Conservation (phyloP, 2,888 invertebrate genomes). For the Chydorus sphaericus region DNA sequence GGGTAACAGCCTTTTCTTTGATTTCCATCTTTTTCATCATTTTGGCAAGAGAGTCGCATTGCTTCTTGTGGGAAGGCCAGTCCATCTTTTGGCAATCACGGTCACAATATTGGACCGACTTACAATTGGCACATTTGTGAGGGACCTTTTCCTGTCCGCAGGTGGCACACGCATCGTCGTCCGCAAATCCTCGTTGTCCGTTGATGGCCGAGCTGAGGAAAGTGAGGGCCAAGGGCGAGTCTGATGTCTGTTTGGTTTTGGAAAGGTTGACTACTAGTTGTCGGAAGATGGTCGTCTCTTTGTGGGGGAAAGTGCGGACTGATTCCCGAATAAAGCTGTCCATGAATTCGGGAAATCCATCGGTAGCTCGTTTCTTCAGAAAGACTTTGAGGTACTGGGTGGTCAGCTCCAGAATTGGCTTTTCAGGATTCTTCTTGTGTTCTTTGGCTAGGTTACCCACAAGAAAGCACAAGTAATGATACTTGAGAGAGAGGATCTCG, state of each 20-base stretch:
- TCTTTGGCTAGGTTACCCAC: conserved; percentile 50
- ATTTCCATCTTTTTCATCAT: conserved; percentile 17
- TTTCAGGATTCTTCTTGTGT: conserved; percentile 5
- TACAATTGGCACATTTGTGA: conserved; percentile 91
- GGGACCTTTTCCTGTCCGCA: conserved; percentile 78
- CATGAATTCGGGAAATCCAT: conserved; percentile 39
- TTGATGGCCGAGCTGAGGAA: conserved; percentile 64
- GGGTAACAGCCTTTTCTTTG: too few species aligned
- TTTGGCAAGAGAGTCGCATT: conserved; percentile 47
- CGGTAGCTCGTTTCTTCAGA: conserved; percentile 21
- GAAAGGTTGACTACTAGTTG: conserved; percentile 36
- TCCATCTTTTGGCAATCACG: conserved; percentile 85
- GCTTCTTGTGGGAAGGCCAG: conserved; percentile 82
- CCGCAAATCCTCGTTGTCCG: conserved; percentile 67
- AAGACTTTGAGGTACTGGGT: conserved; percentile 16
- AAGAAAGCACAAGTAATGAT: conserved; percentile 63
- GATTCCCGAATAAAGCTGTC: conserved; percentile 66
- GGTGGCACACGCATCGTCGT: conserved; percentile 53
- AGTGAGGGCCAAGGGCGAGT: conserved; percentile 30
- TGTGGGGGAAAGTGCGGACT: conserved; percentile 75
- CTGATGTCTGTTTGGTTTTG: conserved; percentile 19
- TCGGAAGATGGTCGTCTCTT: conserved; percentile 76
- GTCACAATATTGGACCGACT: conserved; percentile 84
- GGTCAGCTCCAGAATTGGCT: background rate
- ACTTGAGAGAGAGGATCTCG: conserved; percentile 80